phyloP scores from a whole-genome alignment of 2,113 vertebrate genomes.

The Gavia stellata region DNA sequence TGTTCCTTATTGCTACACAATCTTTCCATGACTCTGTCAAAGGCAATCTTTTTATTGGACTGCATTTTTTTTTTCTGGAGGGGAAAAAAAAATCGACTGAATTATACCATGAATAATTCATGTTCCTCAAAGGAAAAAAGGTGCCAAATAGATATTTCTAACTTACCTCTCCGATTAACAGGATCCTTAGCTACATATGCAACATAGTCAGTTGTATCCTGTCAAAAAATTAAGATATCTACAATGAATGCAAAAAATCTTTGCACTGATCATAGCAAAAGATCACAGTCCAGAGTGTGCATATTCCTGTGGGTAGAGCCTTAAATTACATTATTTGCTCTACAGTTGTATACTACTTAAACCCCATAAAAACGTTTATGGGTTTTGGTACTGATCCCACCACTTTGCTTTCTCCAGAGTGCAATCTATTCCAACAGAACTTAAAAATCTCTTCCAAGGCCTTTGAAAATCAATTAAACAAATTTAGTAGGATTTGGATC shows the following conservation, averaged over 20 bases:
- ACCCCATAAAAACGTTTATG: not conserved
- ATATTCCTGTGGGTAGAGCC: not conserved
- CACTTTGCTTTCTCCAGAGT: not conserved
- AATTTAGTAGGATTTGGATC: not conserved
- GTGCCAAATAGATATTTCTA: not conserved
- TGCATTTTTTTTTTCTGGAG: not conserved
- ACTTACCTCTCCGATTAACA: constrained; percentile 94
- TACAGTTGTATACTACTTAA: not conserved
- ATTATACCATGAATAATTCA: not conserved
- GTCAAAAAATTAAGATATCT: constrained; percentile 10
- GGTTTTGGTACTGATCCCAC: not conserved
- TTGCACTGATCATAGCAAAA: not conserved
- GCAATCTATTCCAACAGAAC: not conserved
- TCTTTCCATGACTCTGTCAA: not conserved
- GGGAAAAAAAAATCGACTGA: accelerated
- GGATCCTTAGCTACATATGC: constrained; percentile 98
- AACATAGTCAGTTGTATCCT: constrained; percentile 96
- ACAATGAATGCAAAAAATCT: not conserved
- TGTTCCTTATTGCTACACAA: not conserved
- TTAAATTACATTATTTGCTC: not conserved
- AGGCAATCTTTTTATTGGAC: not conserved
- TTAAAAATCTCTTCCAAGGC: not conserved
- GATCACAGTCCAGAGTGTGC: not conserved
- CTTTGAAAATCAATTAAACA: not conserved
- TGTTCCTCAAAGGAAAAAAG: not conserved